Conservation (phyloP, 92 coral and sea anemone genomes). For the Paramuricea clavata region DNA sequence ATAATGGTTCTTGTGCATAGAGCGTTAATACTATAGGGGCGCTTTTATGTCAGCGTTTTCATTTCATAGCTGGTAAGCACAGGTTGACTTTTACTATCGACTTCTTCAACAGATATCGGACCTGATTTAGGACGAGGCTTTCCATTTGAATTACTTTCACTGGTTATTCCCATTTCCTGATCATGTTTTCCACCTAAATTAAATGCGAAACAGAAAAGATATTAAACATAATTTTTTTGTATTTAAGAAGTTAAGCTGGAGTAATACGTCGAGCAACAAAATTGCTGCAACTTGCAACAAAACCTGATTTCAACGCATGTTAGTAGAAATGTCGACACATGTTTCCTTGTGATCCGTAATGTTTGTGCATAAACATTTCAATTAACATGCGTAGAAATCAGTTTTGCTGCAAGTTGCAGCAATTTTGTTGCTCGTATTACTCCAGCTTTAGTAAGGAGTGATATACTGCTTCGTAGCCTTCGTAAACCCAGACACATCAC, state of each 20-base stretch:
- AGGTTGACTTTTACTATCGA: not conserved
- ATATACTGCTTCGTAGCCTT: too few species aligned
- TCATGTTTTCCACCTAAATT: not conserved
- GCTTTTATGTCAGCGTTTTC: not conserved
- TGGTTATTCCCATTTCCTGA: not conserved
- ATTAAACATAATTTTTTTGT: not conserved
- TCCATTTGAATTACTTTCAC: not conserved
- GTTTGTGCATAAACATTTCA: too few species aligned
- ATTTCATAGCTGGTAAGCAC: slow-evolving; percentile 39
- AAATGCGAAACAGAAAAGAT: not conserved
- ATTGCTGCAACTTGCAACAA: not conserved
- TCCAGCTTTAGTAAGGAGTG: too few species aligned
- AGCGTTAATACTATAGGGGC: not conserved
- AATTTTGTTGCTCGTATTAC: too few species aligned
- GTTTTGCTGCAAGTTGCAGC: too few species aligned
- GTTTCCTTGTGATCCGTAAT: too few species aligned
- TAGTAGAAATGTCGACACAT: too few species aligned
- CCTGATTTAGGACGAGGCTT: slow-evolving; percentile 5
- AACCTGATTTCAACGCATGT: too few species aligned
- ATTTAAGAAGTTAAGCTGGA: too few species aligned
- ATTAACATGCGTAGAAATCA: too few species aligned
- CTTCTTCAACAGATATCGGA: slow-evolving; percentile 27
- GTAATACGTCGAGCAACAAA: not conserved
- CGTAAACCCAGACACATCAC: too few species aligned
- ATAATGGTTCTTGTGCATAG: not conserved